Base-by-base conservation (phyloP, 2,113 vertebrate species). In the Recurvirostra avosetta region DNA sequence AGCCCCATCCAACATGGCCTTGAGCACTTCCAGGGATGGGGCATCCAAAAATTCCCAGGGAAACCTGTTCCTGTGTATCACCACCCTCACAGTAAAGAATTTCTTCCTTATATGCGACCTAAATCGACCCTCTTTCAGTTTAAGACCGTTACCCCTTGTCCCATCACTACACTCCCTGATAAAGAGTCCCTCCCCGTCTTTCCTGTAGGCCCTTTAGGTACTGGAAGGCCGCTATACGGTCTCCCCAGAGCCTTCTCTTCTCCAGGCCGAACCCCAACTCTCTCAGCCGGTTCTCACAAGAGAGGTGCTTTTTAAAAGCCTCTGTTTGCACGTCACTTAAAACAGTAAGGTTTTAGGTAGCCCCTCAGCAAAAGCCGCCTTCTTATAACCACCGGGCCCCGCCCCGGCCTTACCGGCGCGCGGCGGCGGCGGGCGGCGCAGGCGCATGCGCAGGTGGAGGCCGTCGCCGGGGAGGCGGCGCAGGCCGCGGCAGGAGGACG, bases 381-480 rank as follows among this genome's bases (percentile, higher is more conserved):
- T 2, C 11, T 43, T 3, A 10, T 11, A 65, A 53, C 3, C 32
- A 15, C 4, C 1, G 6, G 38, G 36, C 56, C 22, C 12, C 6
- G 1, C 5, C 25, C 26, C 11, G 2, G 21, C 91, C 97, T 98
- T 97, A 99, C 98, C 96, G 63, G 96, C 26, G 77, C 10, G 68
- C 20, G 58, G 86, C 23, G 56, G 85, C 45, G 30, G 95, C 85
- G 53, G 13, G 34, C 9, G 0, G 9, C 30, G 81, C 5, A 98
- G 95, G 38, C 98, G 98, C 89, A 99, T 38, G n/a, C 98, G 97
- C 97, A 99, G 96, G 85, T 99, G 99, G 63, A 99, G 97, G 25
- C 98, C 99, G 8, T 99, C 98, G 6, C 92, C 98, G 22, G 88
- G 49, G 12, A 98, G 87, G 1, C 86, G 97, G 17, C 93, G 96